Percentiles rank a stretch among this genome's conserved stretches.
These are phyloP conservation scores for Eudasyphora cyanicolor DNA, from an alignment of 2,888 invertebrate species.

Conservation along the genomic window DNA sequence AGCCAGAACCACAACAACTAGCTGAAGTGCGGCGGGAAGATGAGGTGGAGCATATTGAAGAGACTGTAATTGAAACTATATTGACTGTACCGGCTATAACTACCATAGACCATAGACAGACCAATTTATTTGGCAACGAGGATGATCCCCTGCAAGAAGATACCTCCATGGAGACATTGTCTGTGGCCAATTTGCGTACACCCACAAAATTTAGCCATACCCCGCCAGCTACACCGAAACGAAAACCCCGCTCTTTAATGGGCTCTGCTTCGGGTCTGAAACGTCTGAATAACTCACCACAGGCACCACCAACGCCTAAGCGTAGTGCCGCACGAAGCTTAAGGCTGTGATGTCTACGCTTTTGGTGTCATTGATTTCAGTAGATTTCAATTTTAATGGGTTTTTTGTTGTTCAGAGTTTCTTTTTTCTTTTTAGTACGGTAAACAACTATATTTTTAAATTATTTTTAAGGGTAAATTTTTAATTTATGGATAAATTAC, in stretches of 20 bases:
- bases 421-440: slow-evolving; percentile 14
- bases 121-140: slow-evolving; percentile 37
- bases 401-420: slow-evolving; percentile 3
- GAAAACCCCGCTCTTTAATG: slow-evolving; percentile 62
- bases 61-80: slow-evolving; percentile 56
- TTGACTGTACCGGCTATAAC: slow-evolving; percentile 25
- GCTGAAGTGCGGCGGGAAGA: slow-evolving; percentile 38
- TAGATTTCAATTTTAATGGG: background rate
- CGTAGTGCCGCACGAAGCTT: slow-evolving; percentile 68
- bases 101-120: slow-evolving; percentile 4
- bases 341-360: slow-evolving; percentile 61
- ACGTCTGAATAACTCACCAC: slow-evolving; percentile 59
- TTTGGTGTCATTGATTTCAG: slow-evolving; percentile 11
- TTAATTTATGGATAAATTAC: background rate
- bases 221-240: slow-evolving; percentile 68
- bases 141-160: slow-evolving; percentile 60
- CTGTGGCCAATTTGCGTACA: slow-evolving; percentile 62
- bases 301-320: slow-evolving; percentile 64
- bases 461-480: background rate
- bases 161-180: slow-evolving; percentile 44
- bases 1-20: slow-evolving; percentile 9
- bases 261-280: slow-evolving; percentile 62
- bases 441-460: background rate
- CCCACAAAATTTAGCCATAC: slow-evolving; percentile 66
- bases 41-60: slow-evolving; percentile 47